These are phyloP conservation scores for Phylloscopus whistleri DNA, from an alignment of 2,113 vertebrate genomes.

Conservation along the genomic window DNA sequence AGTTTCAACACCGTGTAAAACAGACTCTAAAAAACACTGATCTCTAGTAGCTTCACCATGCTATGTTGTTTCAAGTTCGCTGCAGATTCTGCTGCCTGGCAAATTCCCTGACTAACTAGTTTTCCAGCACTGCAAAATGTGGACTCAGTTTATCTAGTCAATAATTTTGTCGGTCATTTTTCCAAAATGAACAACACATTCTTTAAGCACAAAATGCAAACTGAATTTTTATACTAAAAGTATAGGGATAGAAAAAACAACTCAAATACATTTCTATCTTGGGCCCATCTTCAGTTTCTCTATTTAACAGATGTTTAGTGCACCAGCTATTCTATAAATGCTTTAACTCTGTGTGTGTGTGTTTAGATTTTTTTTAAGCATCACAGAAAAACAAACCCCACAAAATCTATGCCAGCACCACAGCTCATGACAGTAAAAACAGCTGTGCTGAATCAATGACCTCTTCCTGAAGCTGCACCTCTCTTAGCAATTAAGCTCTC, in stretches of 20 bases:
- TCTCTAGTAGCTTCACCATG: neutral
- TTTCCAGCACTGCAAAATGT: neutral
- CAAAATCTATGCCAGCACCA: neutral
- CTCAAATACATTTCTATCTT: neutral
- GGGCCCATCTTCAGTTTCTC: neutral
- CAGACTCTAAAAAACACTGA: neutral
- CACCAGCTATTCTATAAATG: neutral
- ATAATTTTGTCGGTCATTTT: neutral
- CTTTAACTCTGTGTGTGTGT: neutral
- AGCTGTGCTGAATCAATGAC: neutral
- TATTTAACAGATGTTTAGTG: neutral
- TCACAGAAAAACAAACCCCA: neutral
- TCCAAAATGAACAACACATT: neutral
- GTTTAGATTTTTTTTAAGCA: neutral
- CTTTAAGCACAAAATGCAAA: neutral
- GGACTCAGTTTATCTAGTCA: neutral
- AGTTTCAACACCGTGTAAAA: neutral
- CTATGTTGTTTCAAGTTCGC: neutral
- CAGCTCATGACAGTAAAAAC: neutral
- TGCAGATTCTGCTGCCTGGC: neutral
- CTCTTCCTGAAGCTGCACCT: neutral
- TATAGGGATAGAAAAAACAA: neutral
- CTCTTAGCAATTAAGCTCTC: neutral
- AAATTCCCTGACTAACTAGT: neutral
- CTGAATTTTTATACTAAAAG: neutral